These are phyloP conservation scores for Leptodactylus fallax DNA, from an alignment of 2,797 vertebrate species.

Conservation along the genomic window DNA sequence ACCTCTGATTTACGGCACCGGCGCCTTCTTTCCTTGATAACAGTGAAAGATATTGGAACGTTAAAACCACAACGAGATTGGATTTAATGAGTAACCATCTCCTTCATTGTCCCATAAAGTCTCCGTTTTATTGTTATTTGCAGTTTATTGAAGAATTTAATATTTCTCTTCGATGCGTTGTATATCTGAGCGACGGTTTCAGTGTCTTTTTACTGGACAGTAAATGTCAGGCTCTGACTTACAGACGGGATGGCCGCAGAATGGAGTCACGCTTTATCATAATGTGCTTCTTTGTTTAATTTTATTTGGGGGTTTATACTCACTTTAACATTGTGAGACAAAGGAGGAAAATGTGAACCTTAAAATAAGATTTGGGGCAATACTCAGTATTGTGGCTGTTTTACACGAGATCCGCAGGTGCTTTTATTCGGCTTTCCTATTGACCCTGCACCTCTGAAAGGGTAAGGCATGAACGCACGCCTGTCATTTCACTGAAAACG, in stretches of 20 bases:
- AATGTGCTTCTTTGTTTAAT: neutral
- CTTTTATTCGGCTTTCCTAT: too few relatives aligned
- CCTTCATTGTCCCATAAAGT: constrained; percentile 36
- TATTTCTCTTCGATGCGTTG: neutral
- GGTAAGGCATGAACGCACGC: too few relatives aligned
- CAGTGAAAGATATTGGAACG: neutral
- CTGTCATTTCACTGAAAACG: too few relatives aligned
- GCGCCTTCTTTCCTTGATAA: neutral
- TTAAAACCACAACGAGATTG: neutral
- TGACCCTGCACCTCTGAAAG: too few relatives aligned
- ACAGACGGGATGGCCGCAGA: neutral
- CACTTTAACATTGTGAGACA: neutral
- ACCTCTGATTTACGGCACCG: neutral
- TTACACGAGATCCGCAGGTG: too few relatives aligned
- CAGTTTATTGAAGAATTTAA: constrained; percentile 12
- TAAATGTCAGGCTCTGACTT: constrained; percentile 17
- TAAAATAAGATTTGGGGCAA: too few relatives aligned
- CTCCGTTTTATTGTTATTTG: constrained; percentile 32
- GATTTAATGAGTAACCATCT: neutral
- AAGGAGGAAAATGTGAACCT: too few relatives aligned
- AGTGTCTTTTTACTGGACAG: constrained; percentile 29
- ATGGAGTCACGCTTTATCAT: neutral
- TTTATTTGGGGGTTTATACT: neutral
- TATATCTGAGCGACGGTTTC: constrained; percentile 3
- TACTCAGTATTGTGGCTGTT: too few relatives aligned